Conservation (phyloP, 2,797 vertebrate genomes). For the Diceros bicornis region DNA sequence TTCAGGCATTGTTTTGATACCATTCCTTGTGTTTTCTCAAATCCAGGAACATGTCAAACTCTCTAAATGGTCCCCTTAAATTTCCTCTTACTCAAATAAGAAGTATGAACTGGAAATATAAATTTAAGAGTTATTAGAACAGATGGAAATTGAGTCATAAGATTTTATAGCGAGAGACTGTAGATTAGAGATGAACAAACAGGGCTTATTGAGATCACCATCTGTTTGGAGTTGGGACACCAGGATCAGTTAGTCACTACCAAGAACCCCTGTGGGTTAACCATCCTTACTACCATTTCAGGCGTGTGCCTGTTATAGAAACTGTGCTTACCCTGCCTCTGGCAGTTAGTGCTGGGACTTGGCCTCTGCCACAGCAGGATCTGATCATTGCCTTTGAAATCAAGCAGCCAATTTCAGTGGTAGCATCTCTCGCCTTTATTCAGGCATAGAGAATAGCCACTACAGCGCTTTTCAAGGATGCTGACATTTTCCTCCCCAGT, state of each 20-base stretch:
- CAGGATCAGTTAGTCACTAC: background rate
- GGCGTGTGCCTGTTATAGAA: background rate
- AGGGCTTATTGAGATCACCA: background rate
- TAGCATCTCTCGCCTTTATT: background rate
- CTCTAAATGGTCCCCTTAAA: background rate
- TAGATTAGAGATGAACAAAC: background rate
- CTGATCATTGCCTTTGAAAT: background rate
- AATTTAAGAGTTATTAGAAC: constrained; percentile 29
- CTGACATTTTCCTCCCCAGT: background rate
- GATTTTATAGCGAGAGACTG: background rate
- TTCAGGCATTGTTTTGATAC: background rate
- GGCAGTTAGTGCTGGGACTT: background rate
- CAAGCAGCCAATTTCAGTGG: background rate
- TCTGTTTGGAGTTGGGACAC: background rate
- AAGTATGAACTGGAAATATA: constrained; percentile 22
- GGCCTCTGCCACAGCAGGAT: background rate
- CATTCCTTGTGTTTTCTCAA: background rate
- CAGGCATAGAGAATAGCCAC: background rate
- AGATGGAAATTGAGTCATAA: background rate
- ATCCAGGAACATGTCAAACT: background rate
- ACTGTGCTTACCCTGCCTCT: background rate
- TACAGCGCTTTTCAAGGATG: background rate
- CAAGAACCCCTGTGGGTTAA: background rate
- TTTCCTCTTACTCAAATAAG: background rate
- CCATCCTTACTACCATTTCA: background rate